phyloP scores from a whole-genome alignment of 1,140 invertebrate genomes.

The Drosophila dunni region DNA sequence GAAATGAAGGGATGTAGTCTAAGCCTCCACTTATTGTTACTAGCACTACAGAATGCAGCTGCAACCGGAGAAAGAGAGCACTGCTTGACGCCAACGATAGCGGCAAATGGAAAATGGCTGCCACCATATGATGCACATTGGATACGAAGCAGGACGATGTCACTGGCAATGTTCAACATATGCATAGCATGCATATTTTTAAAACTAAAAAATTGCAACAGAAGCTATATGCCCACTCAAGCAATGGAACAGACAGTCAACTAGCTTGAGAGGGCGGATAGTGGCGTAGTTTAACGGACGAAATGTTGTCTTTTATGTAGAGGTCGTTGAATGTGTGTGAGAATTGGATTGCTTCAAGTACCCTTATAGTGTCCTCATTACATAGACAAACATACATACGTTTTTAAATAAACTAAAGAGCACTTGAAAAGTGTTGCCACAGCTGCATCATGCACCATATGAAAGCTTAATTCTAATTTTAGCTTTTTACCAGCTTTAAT shows the following conservation, averaged over 20 bases:
- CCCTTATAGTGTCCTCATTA: conserved; percentile 80
- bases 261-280: not conserved
- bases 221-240: conserved; percentile 15
- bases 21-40: conserved; percentile 69
- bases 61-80: not conserved
- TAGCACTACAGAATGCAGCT: conserved; percentile 33
- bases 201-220: conserved; percentile 70
- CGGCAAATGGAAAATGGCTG: conserved; percentile 72
- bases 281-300: conserved; percentile 37
- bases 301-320: conserved; percentile 37
- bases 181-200: conserved; percentile 77
- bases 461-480: conserved; percentile 45
- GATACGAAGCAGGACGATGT: conserved; percentile 22
- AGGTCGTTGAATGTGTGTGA: conserved; percentile 60
- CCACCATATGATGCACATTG: conserved; percentile 37
- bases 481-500: conserved; percentile 71
- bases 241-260: conserved; percentile 18
- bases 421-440: conserved; percentile 68
- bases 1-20: not conserved
- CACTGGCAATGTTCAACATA: conserved; percentile 37
- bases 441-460: conserved; percentile 50
- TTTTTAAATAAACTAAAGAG: conserved; percentile 11
- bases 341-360: conserved; percentile 81
- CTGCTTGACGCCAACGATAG: conserved; percentile 35
- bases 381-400: conserved; percentile 69